phyloP scores from a whole-genome alignment of 2,797 vertebrate species.

The Xerus rutilus region DNA sequence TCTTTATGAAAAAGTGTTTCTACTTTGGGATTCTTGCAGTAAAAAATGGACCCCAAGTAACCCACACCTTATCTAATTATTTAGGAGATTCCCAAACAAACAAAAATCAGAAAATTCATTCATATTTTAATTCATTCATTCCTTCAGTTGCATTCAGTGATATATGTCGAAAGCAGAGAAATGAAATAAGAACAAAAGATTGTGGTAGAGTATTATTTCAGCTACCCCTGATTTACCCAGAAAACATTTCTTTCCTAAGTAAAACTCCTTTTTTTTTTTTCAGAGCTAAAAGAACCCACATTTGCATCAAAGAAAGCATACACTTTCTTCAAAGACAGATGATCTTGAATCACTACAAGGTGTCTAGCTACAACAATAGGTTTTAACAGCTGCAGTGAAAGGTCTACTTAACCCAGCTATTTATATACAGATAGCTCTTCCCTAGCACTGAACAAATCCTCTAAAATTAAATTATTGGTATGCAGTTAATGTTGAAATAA shows the following conservation, averaged over 20 bases:
- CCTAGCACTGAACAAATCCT: slow-evolving; percentile 30
- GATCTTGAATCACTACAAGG: slow-evolving; percentile 69
- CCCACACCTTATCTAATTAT: slow-evolving; percentile 30
- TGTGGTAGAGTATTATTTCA: slow-evolving; percentile 53
- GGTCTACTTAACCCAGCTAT: slow-evolving; percentile 72
- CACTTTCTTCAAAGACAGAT: slow-evolving; percentile 75
- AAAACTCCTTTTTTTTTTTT: slow-evolving; percentile 31
- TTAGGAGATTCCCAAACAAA: slow-evolving; percentile 18
- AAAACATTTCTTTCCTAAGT: slow-evolving; percentile 70
- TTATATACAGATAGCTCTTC: slow-evolving; percentile 69
- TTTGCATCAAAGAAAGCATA: slow-evolving; percentile 71
- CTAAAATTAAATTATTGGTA: slow-evolving; percentile 71
- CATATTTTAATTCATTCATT: slow-evolving; percentile 34
- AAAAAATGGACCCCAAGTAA: neutral
- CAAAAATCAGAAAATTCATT: slow-evolving; percentile 32
- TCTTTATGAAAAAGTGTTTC: neutral
- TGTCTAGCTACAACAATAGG: slow-evolving; percentile 68
- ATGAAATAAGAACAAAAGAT: slow-evolving; percentile 57
- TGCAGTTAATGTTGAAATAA: slow-evolving; percentile 53
- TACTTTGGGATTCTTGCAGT: neutral
- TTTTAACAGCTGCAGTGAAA: slow-evolving; percentile 71
- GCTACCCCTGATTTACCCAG: slow-evolving; percentile 74
- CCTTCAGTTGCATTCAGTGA: neutral
- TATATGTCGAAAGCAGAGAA: slow-evolving; percentile 56
- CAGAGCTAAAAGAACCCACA: slow-evolving; percentile 59